Base-by-base conservation (phyloP, 2,888 invertebrate genomes). In the Acanthosepion lycidas region DNA sequence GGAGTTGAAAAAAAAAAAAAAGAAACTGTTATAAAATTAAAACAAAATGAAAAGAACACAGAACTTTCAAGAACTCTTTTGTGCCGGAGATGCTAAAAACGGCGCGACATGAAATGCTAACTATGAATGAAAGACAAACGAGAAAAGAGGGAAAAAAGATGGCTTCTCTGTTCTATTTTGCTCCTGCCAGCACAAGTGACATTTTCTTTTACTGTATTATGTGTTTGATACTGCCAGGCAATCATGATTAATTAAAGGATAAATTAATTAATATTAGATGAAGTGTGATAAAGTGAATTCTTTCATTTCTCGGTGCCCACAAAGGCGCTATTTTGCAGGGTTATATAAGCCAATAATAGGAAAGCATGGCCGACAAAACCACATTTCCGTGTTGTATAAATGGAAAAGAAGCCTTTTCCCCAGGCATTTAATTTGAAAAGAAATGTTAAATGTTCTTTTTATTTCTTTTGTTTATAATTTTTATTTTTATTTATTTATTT, bases 181-280 rank as follows among this genome's bases (percentile, higher is more conserved):
- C 18, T n/a, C 78, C n/a, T 33, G 78, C 15, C 15, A 59, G 59
- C 59, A 59, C n/a, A 78, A 78, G 33, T 78, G 78, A 78, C 20
- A 78, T n/a, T 78, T 78, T 33, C 12, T 12, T 78, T n/a, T 12
- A 23, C 2, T n/a, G 20, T 33, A 78, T 78, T 78, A n/a, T 78
- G 20, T 78, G 78, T 78, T n/a, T 78, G 6, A 78, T 78, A 78
- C 78, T 78, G n/a, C n/a, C 78, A 78, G 78, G 78, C 78, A 78
- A 78, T 78, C 78, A 78, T 78, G 78, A 78, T 23, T 78, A 78
- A 78, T 78, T 78, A 78, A 78, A 78, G 33, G n/a, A 78, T 78
- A n/a, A 78, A 78, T 78, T 78, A 78, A 78, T 78, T 78, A 78
- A 78, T 78, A 78, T 78, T 78, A 78, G 78, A 78, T 78, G 78